Percentiles rank a stretch among this genome's conserved stretches.
Evolutionary conservation across 1,140 invertebrate species (phyloP).

Genomic region (Harlomillsia oculata): DNA sequence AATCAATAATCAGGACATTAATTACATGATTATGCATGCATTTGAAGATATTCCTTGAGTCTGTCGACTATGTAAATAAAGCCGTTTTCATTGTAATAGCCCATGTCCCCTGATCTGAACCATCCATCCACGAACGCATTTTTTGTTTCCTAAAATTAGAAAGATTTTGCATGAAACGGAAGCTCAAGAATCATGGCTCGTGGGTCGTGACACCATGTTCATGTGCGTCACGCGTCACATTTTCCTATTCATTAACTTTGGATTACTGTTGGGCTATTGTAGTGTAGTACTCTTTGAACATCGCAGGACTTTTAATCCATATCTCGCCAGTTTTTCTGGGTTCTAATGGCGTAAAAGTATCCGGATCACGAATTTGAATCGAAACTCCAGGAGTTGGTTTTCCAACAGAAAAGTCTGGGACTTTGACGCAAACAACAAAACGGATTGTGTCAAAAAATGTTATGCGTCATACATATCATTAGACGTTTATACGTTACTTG

Average conservation of each 20-base stretch:
- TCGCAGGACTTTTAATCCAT: neutral
- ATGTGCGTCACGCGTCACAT: neutral
- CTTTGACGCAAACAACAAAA: neutral
- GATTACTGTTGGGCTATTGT: conserved; percentile 2
- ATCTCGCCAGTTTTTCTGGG: conserved; percentile 14
- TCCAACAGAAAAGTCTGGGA: conserved; percentile 11
- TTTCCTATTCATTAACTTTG: neutral
- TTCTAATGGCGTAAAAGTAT: neutral
- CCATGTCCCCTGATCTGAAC: conserved; percentile 37
- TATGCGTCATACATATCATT: conserved; percentile 13
- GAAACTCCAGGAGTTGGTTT: conserved; percentile 1
- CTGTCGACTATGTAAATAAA: conserved; percentile 38
- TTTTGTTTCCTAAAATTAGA: conserved; percentile 3
- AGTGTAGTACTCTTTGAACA: conserved; percentile 3
- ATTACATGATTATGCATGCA: conserved; percentile 30
- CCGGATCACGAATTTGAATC: conserved; percentile 4
- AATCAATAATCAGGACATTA: too few species aligned
- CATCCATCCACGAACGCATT: conserved; percentile 28
- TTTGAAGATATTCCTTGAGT: conserved; percentile 39
- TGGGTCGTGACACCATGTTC: neutral
- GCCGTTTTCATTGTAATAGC: conserved; percentile 36
- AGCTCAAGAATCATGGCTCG: neutral
- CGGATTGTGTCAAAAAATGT: conserved; percentile 8
- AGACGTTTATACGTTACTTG: conserved; percentile 10
- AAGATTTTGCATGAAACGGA: neutral